These are phyloP conservation scores for Antheraea mylitta DNA, from an alignment of 1,140 invertebrate genomes.

Conservation along the genomic window DNA sequence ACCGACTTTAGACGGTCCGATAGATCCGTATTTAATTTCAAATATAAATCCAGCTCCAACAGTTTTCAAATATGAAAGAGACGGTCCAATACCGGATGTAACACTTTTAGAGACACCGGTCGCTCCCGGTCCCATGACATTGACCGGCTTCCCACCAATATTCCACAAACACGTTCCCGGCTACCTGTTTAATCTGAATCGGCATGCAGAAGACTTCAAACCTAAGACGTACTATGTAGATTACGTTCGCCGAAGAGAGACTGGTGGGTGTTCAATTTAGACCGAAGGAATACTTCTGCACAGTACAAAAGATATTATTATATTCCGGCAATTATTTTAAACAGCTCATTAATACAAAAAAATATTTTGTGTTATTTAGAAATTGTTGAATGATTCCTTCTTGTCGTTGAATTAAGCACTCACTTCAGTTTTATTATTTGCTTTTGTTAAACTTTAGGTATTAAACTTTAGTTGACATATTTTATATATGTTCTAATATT, in stretches of 20 bases:
- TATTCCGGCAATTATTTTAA: constrained; percentile 10
- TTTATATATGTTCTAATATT: neutral
- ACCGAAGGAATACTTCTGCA: constrained; percentile 51
- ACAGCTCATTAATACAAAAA: constrained; percentile 20
- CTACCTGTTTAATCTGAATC: constrained; percentile 63
- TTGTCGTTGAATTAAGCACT: constrained; percentile 68
- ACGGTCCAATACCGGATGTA: constrained; percentile 64
- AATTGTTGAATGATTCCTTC: constrained; percentile 58
- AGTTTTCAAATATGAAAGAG: constrained; percentile 65
- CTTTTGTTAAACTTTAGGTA: constrained; percentile 20
- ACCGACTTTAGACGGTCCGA: constrained; percentile 56
- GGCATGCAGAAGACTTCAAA: constrained; percentile 68
- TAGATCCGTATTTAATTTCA: constrained; percentile 57
- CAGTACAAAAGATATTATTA: constrained; percentile 5
- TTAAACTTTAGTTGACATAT: neutral
- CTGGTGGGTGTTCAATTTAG: constrained; percentile 76
- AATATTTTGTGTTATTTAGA: constrained; percentile 33
- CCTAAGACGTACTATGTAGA: constrained; percentile 76
- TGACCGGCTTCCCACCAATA: constrained; percentile 67
- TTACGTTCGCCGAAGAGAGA: constrained; percentile 70
- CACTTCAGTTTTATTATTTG: constrained; percentile 59
- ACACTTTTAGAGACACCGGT: constrained; percentile 48
- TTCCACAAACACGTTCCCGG: constrained; percentile 70
- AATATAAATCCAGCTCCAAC: constrained; percentile 53
- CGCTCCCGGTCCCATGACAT: constrained; percentile 56